A percentile compares a stretch with the other conserved stretches of the same genome.
These are phyloP conservation scores for Drusus annulatus DNA, from an alignment of 1,140 invertebrate genomes.

Conservation along the genomic window DNA sequence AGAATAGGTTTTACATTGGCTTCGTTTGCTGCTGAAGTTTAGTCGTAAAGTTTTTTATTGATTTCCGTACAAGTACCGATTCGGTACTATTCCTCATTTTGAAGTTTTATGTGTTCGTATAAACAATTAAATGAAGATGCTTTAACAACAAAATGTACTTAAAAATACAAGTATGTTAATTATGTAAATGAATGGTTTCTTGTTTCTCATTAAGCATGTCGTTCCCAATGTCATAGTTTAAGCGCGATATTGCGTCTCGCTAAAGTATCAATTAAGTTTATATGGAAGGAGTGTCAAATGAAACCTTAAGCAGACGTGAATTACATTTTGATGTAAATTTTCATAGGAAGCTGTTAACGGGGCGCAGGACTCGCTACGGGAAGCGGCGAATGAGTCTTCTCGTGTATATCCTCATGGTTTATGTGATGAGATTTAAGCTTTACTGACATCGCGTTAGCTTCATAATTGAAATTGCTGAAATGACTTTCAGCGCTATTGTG, in stretches of 20 bases:
- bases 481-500: conserved; percentile 22
- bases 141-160: too few relatives aligned
- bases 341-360: conserved; percentile 17
- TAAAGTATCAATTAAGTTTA: conserved; percentile 34
- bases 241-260: conserved; percentile 28
- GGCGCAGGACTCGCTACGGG: conserved; percentile 2
- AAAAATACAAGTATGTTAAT: too few relatives aligned
- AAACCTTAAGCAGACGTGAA: conserved; percentile 36
- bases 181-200: too few relatives aligned
- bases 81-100: too few relatives aligned
- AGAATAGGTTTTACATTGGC: too few relatives aligned
- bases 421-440: conserved; percentile 34
- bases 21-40: too few relatives aligned
- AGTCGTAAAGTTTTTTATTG: too few relatives aligned
- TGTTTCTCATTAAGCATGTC: conserved; percentile 10
- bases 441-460: conserved; percentile 3
- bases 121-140: too few relatives aligned
- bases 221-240: conserved; percentile 17
- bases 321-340: conserved; percentile 43
- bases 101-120: too few relatives aligned
- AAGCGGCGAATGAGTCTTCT: conserved; percentile 30
- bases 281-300: conserved; percentile 38
- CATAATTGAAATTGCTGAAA: conserved; percentile 37
- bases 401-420: conserved; percentile 33
- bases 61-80: too few relatives aligned